A percentile compares a stretch with the other conserved stretches of the same genome.
Conservation (phyloP, 2,797 vertebrate species). For the Melanotaenia boesemani region DNA sequence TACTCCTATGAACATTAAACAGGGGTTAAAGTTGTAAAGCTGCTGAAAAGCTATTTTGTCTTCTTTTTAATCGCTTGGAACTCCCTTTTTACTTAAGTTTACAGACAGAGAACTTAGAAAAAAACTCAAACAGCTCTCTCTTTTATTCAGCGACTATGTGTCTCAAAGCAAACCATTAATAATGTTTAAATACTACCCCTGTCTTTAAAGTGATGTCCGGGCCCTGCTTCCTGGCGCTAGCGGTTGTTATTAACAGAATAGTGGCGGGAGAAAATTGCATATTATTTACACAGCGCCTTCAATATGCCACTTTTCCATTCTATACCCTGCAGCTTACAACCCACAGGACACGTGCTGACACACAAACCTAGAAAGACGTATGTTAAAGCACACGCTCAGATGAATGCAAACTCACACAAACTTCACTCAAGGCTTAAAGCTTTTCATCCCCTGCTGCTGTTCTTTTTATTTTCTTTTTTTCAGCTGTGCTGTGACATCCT, state of each 20-base stretch:
- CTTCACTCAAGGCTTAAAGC: conserved; percentile 46
- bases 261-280: conserved; percentile 73
- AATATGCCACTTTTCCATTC: conserved; percentile 81
- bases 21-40: not conserved
- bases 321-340: conserved; percentile 71
- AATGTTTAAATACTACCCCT: conserved; percentile 55
- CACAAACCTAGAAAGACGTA: not conserved
- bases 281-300: conserved; percentile 77
- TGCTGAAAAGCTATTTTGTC: not conserved
- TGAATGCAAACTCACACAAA: conserved; percentile 42
- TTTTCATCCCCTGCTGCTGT: not conserved
- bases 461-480: conserved; percentile 7
- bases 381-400: conserved; percentile 7
- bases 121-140: conserved; percentile 38
- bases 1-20: conserved; percentile 7
- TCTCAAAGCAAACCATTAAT: conserved; percentile 62
- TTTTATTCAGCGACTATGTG: conserved; percentile 44
- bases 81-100: conserved; percentile 1
- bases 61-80: conserved; percentile 9
- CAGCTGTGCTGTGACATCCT: conserved; percentile 56
- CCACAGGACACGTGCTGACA: conserved; percentile 46
- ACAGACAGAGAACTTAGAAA: conserved; percentile 25
- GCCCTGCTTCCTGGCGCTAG: conserved; percentile 56
- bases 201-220: conserved; percentile 61
- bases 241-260: conserved; percentile 71